Base-by-base conservation (phyloP, 2,113 vertebrate genomes). In the Empidonax traillii region DNA sequence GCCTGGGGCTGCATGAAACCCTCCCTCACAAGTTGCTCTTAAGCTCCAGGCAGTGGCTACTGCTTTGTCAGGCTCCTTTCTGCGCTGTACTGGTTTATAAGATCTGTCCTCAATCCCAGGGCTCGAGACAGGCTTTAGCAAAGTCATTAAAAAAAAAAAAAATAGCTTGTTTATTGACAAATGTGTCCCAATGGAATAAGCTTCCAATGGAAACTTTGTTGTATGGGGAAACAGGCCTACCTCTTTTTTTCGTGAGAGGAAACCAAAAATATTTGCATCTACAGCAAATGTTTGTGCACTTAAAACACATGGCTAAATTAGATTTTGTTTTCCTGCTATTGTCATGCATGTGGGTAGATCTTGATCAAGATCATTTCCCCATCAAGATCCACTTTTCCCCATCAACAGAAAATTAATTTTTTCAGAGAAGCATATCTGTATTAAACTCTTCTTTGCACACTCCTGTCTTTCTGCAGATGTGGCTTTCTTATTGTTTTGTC, bases 41-140 rank as follows among this genome's bases (percentile, higher is more conserved):
- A 16, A 1, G 0, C 28, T 8, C 1, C 2, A 14, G 30, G 35
- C 28, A 49, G 28, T 17, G 39, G 25, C 71, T n/a, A 3, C 52
- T 3, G 8, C 27, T 91, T 51, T 39, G 37, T 9, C 10, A 4
- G 51, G 31, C 33, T 91, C 30, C 20, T 24, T 59, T 85, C 74
- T 88, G 66, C 56, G 41, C 53, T 8, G 2, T 9, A n/a, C 23
- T 55, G 11, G 8, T 74, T 51, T 65, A n/a, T n/a, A 44, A 41
- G 33, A 46, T 46, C 37, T 72, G 3, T 17, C 43, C 43, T 94
- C 71, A 30, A 4, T 51, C 79, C 41, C 55, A 84, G 46, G 41
- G 39, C 23, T 75, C 62, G 61, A 35, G 11, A 76, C 8, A 39
- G n/a, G 46, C 31, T 55, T 75, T 58, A 75, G 41, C 37, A 66